Conservation (phyloP, 2,797 vertebrate species). For the Carcharodon carcharias region DNA sequence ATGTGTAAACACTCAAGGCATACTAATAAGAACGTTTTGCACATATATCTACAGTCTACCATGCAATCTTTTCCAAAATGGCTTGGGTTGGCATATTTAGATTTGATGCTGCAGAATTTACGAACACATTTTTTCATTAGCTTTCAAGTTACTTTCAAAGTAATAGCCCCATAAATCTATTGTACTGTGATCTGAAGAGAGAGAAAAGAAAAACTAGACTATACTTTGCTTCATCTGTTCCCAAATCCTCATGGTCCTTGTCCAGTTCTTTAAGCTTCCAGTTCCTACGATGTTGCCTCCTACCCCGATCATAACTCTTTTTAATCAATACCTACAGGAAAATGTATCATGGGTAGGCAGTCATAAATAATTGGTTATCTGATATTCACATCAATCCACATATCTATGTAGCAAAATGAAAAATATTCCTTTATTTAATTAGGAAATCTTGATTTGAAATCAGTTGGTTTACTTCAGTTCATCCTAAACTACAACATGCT, state of each 20-base stretch:
- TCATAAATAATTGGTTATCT: neutral
- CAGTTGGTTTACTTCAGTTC: neutral
- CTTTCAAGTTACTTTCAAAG: neutral
- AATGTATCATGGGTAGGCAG: neutral
- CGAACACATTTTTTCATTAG: neutral
- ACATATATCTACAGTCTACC: neutral
- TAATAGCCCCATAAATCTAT: neutral
- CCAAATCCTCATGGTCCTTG: conserved; percentile 68
- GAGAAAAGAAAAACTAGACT: neutral
- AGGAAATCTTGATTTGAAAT: neutral
- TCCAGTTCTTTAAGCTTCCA: conserved; percentile 87
- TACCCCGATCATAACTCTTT: conserved; percentile 83
- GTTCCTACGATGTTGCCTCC: conserved; percentile 77
- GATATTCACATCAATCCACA: neutral
- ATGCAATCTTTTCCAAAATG: neutral
- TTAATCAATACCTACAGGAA: conserved; percentile 79
- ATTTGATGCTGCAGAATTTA: neutral
- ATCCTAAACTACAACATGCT: neutral
- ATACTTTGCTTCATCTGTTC: conserved; percentile 83
- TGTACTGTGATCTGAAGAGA: neutral
- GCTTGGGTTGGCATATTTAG: neutral
- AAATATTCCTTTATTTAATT: neutral
- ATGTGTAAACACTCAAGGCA: neutral
- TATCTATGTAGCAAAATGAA: neutral
- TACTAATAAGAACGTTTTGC: neutral